Percentiles rank a stretch among this genome's conserved stretches.
Evolutionary conservation across 1,140 invertebrate species (phyloP).

Genomic region (Bombyx mandarina): DNA sequence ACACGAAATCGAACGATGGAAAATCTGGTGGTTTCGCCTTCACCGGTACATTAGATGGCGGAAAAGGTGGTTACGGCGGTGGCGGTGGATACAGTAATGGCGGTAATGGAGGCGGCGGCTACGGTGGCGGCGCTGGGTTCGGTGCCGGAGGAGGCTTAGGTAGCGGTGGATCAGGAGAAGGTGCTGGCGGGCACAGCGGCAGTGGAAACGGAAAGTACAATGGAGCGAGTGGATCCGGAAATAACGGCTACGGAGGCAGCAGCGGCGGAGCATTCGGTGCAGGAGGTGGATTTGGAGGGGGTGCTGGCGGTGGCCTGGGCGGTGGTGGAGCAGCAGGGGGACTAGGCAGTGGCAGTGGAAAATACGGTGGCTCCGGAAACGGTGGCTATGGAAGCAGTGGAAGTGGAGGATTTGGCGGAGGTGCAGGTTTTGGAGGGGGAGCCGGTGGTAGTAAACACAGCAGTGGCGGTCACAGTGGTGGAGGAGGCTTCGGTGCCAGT

Average conservation of each 20-base stretch:
- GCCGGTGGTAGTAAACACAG: slow-evolving; percentile 6
- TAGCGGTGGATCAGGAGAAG: slow-evolving; percentile 13
- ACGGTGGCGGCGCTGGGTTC: slow-evolving; percentile 16
- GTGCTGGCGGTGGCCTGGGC: slow-evolving; percentile 9
- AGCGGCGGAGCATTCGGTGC: slow-evolving; percentile 25
- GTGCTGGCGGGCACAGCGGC: slow-evolving; percentile 11
- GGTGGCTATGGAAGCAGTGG: slow-evolving; percentile 19
- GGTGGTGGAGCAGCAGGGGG: slow-evolving; percentile 16
- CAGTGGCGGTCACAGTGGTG: slow-evolving; percentile 13
- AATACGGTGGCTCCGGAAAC: slow-evolving; percentile 2
- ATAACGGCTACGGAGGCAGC: slow-evolving; percentile 11
- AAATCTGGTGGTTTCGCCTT: slow-evolving; percentile 46
- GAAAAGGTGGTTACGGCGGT: slow-evolving; percentile 27
- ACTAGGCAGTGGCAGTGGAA: slow-evolving; percentile 12
- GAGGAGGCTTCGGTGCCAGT: slow-evolving; percentile 13
- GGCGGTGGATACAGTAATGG: slow-evolving; percentile 23
- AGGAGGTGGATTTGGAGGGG: slow-evolving; percentile 6
- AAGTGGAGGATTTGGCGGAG: slow-evolving; percentile 17
- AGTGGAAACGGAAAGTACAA: slow-evolving; percentile 4
- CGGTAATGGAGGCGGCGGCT: slow-evolving; percentile 17
- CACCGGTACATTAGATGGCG: slow-evolving; percentile 26
- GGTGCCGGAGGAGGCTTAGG: slow-evolving; percentile 8
- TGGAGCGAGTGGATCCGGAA: slow-evolving; percentile 5
- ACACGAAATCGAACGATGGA: slow-evolving; percentile 36
- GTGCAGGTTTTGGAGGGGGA: slow-evolving; percentile 11